Evolutionary conservation across 2,797 vertebrate species (phyloP).

Genomic region (Scleropages formosus): DNA sequence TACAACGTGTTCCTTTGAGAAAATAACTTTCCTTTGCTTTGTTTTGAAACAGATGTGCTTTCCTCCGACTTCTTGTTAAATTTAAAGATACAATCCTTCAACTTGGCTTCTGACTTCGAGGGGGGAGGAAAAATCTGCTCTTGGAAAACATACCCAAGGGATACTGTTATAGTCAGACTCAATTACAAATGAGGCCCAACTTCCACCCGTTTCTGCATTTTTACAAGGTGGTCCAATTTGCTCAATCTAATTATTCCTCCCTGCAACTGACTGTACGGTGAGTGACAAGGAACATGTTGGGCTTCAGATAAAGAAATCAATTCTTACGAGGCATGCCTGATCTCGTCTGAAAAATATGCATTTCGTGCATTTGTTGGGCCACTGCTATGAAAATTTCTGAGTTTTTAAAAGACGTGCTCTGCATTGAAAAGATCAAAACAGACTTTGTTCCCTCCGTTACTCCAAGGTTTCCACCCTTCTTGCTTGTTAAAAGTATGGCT

Average conservation of each 20-base stretch:
- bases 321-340: constrained; percentile 3
- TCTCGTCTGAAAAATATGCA: constrained; percentile 17
- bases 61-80: constrained; percentile 28
- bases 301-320: constrained; percentile 19
- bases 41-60: constrained; percentile 25
- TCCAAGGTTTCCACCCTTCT: neutral
- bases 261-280: constrained; percentile 4
- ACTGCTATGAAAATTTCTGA: constrained; percentile 4
- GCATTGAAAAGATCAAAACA: constrained; percentile 12
- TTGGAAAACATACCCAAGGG: constrained; percentile 24
- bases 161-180: constrained; percentile 16
- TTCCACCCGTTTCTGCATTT: constrained; percentile 23
- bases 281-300: constrained; percentile 10
- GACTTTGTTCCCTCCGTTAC: neutral
- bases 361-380: neutral
- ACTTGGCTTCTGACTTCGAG: neutral
- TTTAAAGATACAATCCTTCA: constrained; percentile 27
- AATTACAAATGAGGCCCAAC: constrained; percentile 17
- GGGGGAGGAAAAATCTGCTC: constrained; percentile 2
- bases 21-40: constrained; percentile 24
- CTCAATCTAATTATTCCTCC: constrained; percentile 26
- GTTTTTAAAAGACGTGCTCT: constrained; percentile 13
- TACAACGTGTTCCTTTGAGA: constrained; percentile 22
- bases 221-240: constrained; percentile 31
- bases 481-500: constrained; percentile 3